A percentile compares a stretch with the other conserved stretches of the same genome.
phyloP scores from a whole-genome alignment of 2,888 invertebrate genomes.

The Dorcus hopei region DNA sequence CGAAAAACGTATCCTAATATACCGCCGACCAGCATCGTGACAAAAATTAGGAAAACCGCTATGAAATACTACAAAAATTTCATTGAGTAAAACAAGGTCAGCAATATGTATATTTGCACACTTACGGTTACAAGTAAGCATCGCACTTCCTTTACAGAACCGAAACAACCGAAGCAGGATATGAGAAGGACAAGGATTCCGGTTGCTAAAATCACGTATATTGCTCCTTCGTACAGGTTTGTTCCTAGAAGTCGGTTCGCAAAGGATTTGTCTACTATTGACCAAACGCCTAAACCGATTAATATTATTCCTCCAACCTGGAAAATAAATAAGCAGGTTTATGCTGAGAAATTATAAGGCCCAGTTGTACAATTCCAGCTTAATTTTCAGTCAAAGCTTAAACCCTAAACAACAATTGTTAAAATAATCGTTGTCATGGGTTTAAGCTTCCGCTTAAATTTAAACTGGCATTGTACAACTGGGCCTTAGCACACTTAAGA shows the following conservation, averaged over 20 bases:
- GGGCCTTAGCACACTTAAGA: no score
- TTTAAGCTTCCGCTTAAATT: no score
- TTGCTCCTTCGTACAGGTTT: slow-evolving; percentile 82
- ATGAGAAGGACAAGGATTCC: slow-evolving; percentile 79
- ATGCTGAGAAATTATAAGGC: no score
- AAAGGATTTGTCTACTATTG: slow-evolving; percentile 78
- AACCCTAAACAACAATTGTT: no score
- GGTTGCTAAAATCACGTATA: slow-evolving; percentile 78
- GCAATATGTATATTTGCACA: not conserved
- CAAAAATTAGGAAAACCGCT: slow-evolving; percentile 81
- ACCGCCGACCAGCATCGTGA: slow-evolving; percentile 86
- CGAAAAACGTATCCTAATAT: slow-evolving; percentile 88
- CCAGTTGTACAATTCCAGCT: no score
- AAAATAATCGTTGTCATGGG: no score
- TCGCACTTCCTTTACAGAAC: slow-evolving; percentile 90
- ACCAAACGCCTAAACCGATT: slow-evolving; percentile 80
- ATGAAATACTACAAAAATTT: slow-evolving; percentile 76
- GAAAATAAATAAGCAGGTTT: slow-evolving; percentile 25
- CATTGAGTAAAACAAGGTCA: not conserved
- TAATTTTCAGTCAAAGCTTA: no score
- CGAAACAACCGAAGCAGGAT: slow-evolving; percentile 88
- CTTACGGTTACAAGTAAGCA: slow-evolving; percentile 87
- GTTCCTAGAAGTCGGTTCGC: slow-evolving; percentile 82
- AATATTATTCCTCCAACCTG: slow-evolving; percentile 78
- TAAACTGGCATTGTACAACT: no score